A percentile compares a stretch with the other conserved stretches of the same genome.
Conservation (phyloP, 2,888 invertebrate species). For the Tupiocoris notatus region DNA sequence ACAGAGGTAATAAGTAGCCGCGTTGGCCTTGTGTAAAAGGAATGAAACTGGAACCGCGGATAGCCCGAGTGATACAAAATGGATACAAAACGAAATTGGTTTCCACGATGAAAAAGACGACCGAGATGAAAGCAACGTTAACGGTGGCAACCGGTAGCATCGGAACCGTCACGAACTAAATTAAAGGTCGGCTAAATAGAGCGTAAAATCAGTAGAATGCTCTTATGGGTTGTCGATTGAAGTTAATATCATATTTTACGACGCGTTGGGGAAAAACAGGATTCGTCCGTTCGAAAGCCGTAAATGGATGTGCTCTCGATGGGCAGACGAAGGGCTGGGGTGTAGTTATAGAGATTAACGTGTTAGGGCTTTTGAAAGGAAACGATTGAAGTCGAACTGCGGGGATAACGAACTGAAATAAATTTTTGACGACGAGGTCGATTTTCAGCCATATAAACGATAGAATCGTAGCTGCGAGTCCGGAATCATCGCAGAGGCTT, state of each 20-base stretch:
- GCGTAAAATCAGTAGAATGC: not conserved
- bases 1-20: not conserved
- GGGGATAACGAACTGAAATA: too few relatives aligned
- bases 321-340: too few relatives aligned
- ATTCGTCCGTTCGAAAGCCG: too few relatives aligned
- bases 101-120: not conserved
- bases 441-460: too few relatives aligned
- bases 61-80: not conserved
- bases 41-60: not conserved
- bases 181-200: slow-evolving; percentile 4
- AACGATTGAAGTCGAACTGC: too few relatives aligned
- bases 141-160: slow-evolving; percentile 2
- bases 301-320: too few relatives aligned
- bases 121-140: not conserved
- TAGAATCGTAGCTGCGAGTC: too few relatives aligned
- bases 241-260: not conserved
- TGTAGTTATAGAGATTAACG: too few relatives aligned
- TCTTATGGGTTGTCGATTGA: not conserved
- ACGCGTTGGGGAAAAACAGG: not conserved
- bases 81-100: not conserved
- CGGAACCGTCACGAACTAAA: slow-evolving; percentile 7
- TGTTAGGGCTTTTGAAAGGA: too few relatives aligned
- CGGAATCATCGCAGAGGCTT: too few relatives aligned
- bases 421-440: too few relatives aligned
- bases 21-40: not conserved